Percentiles rank a stretch among this genome's conserved stretches.
phyloP scores from a whole-genome alignment of 2,797 vertebrate genomes.

The Phalloptychus januarius region DNA sequence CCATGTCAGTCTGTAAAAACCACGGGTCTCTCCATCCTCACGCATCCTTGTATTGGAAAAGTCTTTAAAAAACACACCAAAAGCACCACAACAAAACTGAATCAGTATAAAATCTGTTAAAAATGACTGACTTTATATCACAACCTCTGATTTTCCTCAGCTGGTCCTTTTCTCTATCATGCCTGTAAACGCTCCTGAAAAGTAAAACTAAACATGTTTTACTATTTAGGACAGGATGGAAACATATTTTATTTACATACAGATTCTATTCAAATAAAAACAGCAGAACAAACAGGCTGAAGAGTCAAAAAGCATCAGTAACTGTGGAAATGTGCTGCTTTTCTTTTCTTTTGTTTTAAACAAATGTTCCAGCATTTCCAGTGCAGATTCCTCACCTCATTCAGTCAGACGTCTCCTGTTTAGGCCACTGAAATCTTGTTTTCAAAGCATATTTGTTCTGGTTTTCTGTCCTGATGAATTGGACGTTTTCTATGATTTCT shows the following conservation, averaged over 20 bases:
- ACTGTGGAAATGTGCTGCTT: neutral
- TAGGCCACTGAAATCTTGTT: neutral
- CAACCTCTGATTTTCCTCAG: neutral
- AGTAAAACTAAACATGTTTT: neutral
- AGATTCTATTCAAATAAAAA: neutral
- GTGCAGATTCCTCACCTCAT: neutral
- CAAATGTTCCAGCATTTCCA: neutral
- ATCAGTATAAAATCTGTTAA: neutral
- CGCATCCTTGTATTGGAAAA: neutral
- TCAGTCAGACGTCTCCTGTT: neutral
- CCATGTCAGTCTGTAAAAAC: neutral
- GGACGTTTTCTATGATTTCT: neutral
- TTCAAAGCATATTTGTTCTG: neutral
- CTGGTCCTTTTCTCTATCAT: neutral
- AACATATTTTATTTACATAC: neutral
- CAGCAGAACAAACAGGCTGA: neutral
- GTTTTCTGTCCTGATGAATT: neutral
- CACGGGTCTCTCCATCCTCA: slow-evolving; percentile 19
- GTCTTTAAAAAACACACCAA: slow-evolving; percentile 10
- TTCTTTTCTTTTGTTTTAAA: neutral
- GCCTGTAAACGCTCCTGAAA: neutral
- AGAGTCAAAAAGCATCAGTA: neutral
- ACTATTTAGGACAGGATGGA: neutral
- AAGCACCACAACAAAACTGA: neutral
- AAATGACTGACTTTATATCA: neutral